Percentiles rank a stretch among this genome's conserved stretches.
These are phyloP conservation scores for Germaria angustata DNA, from an alignment of 2,888 invertebrate genomes.

Conservation along the genomic window DNA sequence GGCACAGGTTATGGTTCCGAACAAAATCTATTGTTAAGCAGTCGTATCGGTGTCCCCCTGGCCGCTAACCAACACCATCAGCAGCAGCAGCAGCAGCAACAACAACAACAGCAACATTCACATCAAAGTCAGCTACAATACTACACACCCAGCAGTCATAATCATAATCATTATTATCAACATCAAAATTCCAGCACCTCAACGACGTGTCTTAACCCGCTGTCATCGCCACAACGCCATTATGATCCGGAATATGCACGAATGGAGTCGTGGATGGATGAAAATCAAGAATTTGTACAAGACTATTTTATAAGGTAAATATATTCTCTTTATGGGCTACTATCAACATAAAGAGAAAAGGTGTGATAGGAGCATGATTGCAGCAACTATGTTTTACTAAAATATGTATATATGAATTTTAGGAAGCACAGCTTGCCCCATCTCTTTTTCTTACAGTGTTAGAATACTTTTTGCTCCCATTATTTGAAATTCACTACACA, in stretches of 20 bases:
- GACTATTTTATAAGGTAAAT: constrained; percentile 94
- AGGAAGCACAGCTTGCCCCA: too few species aligned
- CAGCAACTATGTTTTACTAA: too few species aligned
- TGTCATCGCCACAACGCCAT: constrained; percentile 77
- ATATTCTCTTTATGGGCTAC: background rate
- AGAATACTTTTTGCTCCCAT: too few species aligned
- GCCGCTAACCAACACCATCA: constrained; percentile 71
- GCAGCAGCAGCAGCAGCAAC: constrained; percentile 68
- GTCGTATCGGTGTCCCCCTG: constrained; percentile 81
- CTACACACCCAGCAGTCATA: constrained; percentile 48
- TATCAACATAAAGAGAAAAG: too few species aligned
- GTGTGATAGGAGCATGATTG: too few species aligned
- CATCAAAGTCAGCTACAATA: constrained; percentile 70
- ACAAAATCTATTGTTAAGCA: constrained; percentile 79
- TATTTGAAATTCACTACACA: too few species aligned
- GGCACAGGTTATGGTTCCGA: constrained; percentile 84
- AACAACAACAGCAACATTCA: constrained; percentile 66
- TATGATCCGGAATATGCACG: constrained; percentile 93
- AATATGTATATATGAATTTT: too few species aligned
- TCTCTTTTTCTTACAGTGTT: too few species aligned
- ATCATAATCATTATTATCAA: constrained; percentile 26
- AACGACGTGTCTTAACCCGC: constrained; percentile 54
- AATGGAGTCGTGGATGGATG: constrained; percentile 97
- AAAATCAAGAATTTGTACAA: constrained; percentile 96
- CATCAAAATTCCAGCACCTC: constrained; percentile 56